phyloP scores from a whole-genome alignment of 1,140 invertebrate species.

The Neuroterus valhalla region DNA sequence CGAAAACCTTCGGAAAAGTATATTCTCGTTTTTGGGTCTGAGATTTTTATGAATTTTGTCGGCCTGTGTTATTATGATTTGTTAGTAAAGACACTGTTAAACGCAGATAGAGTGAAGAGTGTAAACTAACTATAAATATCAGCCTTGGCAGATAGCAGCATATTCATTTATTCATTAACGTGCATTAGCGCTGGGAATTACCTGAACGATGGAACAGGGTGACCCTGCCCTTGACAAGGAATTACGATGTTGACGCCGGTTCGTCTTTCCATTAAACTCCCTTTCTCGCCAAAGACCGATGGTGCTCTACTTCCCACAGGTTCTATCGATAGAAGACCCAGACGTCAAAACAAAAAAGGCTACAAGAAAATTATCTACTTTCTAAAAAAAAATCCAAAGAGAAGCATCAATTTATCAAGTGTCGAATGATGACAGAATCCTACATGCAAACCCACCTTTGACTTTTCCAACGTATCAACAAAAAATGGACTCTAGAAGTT shows the following conservation, averaged over 20 bases:
- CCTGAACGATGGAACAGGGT: constrained; percentile 84
- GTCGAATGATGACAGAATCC: neutral
- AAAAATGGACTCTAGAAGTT: neutral
- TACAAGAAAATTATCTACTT: constrained; percentile 25
- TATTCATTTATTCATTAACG: no score
- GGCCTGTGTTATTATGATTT: no score
- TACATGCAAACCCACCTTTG: no score
- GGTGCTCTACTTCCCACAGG: constrained; percentile 83
- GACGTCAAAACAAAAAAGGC: constrained; percentile 30
- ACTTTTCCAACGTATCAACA: neutral
- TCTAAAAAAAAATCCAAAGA: neutral
- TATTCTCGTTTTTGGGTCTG: no score
- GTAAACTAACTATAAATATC: no score
- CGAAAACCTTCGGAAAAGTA: no score
- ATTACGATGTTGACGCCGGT: constrained; percentile 80
- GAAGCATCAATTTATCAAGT: neutral
- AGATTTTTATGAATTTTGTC: no score
- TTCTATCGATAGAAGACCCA: constrained; percentile 75
- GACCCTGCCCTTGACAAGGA: constrained; percentile 86
- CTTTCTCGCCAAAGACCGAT: constrained; percentile 79
- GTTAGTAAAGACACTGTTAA: no score
- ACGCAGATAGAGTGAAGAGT: no score
- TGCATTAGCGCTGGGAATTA: constrained; percentile 65
- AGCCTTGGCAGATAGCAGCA: no score
- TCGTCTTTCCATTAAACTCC: constrained; percentile 70